Base-by-base conservation (phyloP, 2,113 vertebrate species). In the Pangasianodon gigas region DNA sequence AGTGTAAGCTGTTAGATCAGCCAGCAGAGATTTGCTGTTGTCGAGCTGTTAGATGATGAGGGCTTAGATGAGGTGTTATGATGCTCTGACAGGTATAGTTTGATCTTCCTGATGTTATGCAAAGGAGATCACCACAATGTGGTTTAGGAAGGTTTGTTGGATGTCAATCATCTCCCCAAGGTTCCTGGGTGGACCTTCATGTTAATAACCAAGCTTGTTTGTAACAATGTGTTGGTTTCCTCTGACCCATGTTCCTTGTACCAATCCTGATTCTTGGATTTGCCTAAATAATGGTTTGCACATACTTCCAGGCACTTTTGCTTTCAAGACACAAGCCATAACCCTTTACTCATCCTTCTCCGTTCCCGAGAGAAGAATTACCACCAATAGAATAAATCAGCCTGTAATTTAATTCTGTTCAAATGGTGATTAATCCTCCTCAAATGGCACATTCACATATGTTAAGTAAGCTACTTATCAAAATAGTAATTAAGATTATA, bases 351-450 rank as follows among this genome's bases (percentile, higher is more conserved):
- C 74, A 89, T 86, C 74, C n/a, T 65, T 26, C 32, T 37, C 58
- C 32, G 10, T 90, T 86, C 75, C 67, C 7, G 16, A 54, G 60
- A 82, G 84, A 90, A 11, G 51, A 86, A 90, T 69, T 56, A 86
- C 84, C 84, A 90, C 85, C 75, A 86, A 71, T 48, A 37, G 69
- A 79, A 79, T 79, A 74, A 89, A 85, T 89, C 44, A 86, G 84
- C 58, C 77, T 86, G 75, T 89, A 90, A 90, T 86, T 86, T 90
- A 85, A 90, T 90, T 90, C 46, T 71, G 60, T 71, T 90, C 67
- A 90, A 86, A 65, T 62, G 62, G 60, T 56, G 74, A 90, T 86
- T 86, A 90, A 90, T 90, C 84, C 89, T 81, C 85, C 48, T 81
- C 75, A 48, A 90, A 90, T 86, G 89, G 84, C 84, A 90, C 58